These are phyloP conservation scores for Piprites chloris DNA, from an alignment of 2,113 vertebrate genomes.

Conservation along the genomic window DNA sequence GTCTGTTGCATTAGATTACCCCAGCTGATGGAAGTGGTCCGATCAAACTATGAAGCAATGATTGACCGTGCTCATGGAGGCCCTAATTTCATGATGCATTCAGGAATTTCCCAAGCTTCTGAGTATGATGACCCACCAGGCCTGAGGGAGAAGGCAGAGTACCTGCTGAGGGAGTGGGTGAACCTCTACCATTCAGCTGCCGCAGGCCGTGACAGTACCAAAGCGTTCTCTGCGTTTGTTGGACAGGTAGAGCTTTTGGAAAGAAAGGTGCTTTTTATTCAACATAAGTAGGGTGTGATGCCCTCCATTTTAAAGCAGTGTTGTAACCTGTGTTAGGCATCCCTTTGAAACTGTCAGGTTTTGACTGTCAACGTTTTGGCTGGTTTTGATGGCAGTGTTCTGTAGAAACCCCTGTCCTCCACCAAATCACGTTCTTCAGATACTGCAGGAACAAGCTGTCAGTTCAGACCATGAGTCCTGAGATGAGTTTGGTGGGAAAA, in stretches of 20 bases:
- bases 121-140: conserved; percentile 98
- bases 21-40: conserved; percentile 97
- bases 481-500: background rate
- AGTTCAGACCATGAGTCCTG: background rate
- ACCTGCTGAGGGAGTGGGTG: conserved; percentile 97
- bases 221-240: conserved; percentile 99
- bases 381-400: background rate
- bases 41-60: conserved; percentile 99
- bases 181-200: conserved; percentile 98
- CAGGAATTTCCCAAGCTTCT: conserved; percentile 97
- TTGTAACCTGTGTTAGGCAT: conserved; percentile 50
- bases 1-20: conserved; percentile 82
- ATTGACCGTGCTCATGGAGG: conserved; percentile 97
- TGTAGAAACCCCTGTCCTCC: background rate
- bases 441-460: background rate
- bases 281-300: conserved; percentile 75
- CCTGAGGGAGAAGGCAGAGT: conserved; percentile 96
- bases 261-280: conserved; percentile 85
- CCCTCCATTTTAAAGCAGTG: conserved; percentile 65
- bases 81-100: conserved; percentile 99
- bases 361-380: background rate
- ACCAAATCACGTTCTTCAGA: background rate
- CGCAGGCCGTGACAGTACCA: conserved; percentile 96
- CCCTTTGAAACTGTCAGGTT: background rate
- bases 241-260: conserved; percentile 93